Evolutionary conservation across 2,888 invertebrate species (phyloP).

Genomic region (Melieria crassipennis): DNA sequence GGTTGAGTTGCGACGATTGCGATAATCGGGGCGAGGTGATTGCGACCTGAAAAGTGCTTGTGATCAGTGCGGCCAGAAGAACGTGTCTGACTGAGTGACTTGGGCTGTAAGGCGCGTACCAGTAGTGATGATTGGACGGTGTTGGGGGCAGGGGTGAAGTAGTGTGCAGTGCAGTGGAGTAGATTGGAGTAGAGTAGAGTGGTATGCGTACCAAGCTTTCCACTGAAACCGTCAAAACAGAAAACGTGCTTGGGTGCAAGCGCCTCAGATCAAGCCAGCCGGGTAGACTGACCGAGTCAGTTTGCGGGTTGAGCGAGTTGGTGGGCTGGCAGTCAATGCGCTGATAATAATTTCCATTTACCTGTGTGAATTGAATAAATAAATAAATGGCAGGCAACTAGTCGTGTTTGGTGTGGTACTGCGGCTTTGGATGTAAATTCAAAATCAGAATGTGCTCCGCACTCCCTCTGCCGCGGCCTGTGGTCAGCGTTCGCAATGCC

Average conservation of each 20-base stretch:
- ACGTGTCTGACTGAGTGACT: slow-evolving; percentile 13
- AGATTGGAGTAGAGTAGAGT: background rate
- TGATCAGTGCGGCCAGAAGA: slow-evolving; percentile 31
- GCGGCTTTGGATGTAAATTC: background rate
- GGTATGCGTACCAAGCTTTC: slow-evolving; percentile 18
- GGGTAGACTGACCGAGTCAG: background rate
- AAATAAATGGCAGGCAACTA: slow-evolving; percentile 26
- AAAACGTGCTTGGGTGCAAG: background rate
- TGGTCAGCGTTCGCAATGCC: background rate
- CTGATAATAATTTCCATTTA: slow-evolving; percentile 26
- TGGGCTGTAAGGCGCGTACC: background rate
- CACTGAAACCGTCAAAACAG: slow-evolving; percentile 10
- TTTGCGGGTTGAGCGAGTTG: background rate
- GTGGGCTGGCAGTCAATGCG: background rate
- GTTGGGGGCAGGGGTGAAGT: background rate
- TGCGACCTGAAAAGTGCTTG: slow-evolving; percentile 25
- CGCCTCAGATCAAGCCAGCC: background rate
- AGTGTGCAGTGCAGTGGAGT: slow-evolving; percentile 16
- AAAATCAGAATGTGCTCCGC: background rate
- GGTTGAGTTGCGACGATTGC: slow-evolving; percentile 14
- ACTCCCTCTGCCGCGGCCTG: background rate
- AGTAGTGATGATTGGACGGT: no score
- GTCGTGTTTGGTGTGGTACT: background rate
- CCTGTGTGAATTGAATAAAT: slow-evolving; percentile 33
- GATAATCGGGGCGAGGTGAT: slow-evolving; percentile 14